Conservation (phyloP, 2,797 vertebrate species). For the Mus caroli region DNA sequence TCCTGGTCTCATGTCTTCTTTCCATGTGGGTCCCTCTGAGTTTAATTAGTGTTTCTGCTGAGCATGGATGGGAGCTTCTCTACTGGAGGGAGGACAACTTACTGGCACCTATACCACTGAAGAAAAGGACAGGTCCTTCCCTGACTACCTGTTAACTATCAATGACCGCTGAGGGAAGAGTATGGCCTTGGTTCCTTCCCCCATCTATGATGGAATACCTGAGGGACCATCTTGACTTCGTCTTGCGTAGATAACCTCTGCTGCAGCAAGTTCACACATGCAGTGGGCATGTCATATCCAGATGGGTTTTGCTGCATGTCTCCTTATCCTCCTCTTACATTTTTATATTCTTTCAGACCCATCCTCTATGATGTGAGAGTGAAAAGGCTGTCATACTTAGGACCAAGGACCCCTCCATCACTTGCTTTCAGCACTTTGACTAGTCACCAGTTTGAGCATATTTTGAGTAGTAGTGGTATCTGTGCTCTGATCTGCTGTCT, state of each 20-base stretch:
- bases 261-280: not conserved
- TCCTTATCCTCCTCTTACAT: not conserved
- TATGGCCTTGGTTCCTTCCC: not conserved
- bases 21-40: not conserved
- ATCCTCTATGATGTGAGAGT: not conserved
- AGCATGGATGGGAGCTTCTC: not conserved
- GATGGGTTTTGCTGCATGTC: not conserved
- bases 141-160: not conserved
- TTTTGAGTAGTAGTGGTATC: slow-evolving; percentile 15
- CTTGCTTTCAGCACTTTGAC: not conserved
- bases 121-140: not conserved
- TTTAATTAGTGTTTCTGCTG: not conserved
- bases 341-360: not conserved
- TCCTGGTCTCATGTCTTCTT: too few relatives aligned
- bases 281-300: not conserved
- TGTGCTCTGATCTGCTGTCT: not conserved
- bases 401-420: not conserved
- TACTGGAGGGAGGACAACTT: not conserved
- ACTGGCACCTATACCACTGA: not conserved
- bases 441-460: not conserved
- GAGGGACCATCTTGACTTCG: not conserved
- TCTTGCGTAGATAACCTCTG: not conserved
- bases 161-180: not conserved
- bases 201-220: not conserved
- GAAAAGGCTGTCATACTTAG: not conserved